Percentiles rank a stretch among this genome's conserved stretches.
Evolutionary conservation across 64 coral and sea anemone species (phyloP).

Genomic region (Stichodactyla mertensii): DNA sequence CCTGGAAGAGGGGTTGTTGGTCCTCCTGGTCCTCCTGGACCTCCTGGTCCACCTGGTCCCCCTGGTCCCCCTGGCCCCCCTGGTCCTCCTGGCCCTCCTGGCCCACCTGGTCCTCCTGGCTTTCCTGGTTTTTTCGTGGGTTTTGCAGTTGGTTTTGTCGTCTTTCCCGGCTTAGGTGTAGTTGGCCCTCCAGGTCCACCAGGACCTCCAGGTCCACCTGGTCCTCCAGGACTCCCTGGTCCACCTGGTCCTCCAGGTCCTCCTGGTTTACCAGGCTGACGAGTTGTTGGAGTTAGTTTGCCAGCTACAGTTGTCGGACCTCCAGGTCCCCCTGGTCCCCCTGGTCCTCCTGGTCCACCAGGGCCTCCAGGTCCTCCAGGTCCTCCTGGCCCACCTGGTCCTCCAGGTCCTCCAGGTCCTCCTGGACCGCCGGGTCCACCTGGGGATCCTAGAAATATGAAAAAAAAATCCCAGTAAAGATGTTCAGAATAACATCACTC

Average conservation of each 20-base stretch:
- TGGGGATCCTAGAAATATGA: background rate
- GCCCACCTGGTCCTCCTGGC: conserved; percentile 70
- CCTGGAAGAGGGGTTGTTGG: conserved; percentile 64
- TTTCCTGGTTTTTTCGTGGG: conserved; percentile 48
- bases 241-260: conserved; percentile 86
- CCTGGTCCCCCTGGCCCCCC: conserved; percentile 51
- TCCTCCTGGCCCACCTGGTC: conserved; percentile 78
- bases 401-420: conserved; percentile 57
- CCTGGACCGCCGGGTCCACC: conserved; percentile 46
- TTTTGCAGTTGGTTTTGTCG: conserved; percentile 40
- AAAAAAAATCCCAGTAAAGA: background rate
- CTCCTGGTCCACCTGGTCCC: conserved; percentile 42
- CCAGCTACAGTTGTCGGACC: conserved; percentile 41
- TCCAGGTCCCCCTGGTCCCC: conserved; percentile 40
- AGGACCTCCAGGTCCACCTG: conserved; percentile 76
- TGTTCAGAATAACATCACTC: background rate
- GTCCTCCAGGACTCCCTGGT: conserved; percentile 80
- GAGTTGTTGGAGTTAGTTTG: conserved; percentile 47
- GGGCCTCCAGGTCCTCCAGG: conserved; percentile 82
- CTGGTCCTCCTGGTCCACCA: conserved; percentile 71
- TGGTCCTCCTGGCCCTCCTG: conserved; percentile 60
- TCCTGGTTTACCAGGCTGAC: conserved; percentile 62
- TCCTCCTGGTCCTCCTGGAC: conserved; percentile 78
- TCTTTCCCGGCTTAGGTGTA: conserved; percentile 58
- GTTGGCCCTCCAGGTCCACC: conserved; percentile 80